phyloP scores from a whole-genome alignment of 2,113 vertebrate genomes.

The Eulacestoma nigropectus region DNA sequence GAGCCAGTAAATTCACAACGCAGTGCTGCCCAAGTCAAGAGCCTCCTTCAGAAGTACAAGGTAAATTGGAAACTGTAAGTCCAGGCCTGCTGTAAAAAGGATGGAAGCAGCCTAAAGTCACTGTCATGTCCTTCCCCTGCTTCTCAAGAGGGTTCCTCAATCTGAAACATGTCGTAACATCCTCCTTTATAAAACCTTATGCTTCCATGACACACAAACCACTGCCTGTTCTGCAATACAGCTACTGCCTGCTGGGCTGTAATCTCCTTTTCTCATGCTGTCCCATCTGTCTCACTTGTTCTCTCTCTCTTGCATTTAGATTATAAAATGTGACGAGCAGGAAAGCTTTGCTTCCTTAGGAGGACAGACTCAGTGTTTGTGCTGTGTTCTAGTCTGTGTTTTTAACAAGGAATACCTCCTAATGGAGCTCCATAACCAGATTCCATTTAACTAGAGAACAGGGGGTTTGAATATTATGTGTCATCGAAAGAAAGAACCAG shows the following conservation, averaged over 20 bases:
- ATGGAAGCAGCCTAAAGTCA: background rate
- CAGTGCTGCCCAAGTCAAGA: slow-evolving; percentile 49
- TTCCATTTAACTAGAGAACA: background rate
- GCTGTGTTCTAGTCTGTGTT: background rate
- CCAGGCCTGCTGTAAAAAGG: background rate
- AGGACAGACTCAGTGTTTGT: background rate
- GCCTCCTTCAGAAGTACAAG: slow-evolving; percentile 78
- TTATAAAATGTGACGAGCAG: background rate
- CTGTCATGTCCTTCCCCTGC: background rate
- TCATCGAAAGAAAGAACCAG: background rate
- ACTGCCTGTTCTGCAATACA: background rate
- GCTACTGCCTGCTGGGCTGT: background rate
- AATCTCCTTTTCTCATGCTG: background rate
- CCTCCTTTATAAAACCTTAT: background rate
- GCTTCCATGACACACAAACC: background rate
- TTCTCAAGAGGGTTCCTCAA: background rate
- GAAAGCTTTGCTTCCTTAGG: background rate
- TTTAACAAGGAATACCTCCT: background rate
- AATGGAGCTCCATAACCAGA: background rate
- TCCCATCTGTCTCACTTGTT: background rate
- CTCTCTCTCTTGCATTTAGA: background rate
- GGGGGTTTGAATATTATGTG: background rate
- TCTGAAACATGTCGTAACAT: background rate
- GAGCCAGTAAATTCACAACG: background rate
- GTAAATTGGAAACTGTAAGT: slow-evolving; percentile 60